These are phyloP conservation scores for Falco columbarius DNA, from an alignment of 2,797 vertebrate genomes.

Conservation along the genomic window DNA sequence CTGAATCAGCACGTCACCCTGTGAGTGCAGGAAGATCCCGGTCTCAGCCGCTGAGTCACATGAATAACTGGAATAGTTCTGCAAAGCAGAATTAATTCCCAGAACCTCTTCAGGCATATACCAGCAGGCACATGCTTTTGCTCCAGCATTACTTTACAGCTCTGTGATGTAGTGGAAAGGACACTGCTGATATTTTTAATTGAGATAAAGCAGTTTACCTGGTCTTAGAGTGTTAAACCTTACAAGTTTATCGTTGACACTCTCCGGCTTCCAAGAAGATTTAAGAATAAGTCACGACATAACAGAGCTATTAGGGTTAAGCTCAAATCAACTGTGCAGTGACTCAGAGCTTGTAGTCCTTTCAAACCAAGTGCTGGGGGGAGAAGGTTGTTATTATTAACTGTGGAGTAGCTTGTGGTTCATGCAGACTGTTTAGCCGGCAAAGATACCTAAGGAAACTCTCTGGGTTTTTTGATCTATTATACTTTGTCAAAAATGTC, in stretches of 20 bases:
- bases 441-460: not conserved
- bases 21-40: conserved; percentile 75
- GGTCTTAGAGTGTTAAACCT: conserved; percentile 16
- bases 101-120: conserved; percentile 77
- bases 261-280: conserved; percentile 56
- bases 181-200: not conserved
- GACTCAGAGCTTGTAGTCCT: conserved; percentile 62
- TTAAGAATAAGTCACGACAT: conserved; percentile 35
- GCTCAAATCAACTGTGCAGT: conserved; percentile 55
- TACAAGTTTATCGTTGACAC: conserved; percentile 34
- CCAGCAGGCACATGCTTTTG: conserved; percentile 71
- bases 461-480: not conserved
- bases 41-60: conserved; percentile 81
- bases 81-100: conserved; percentile 80
- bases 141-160: conserved; percentile 63
- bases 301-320: conserved; percentile 64
- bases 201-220: conserved; percentile 48
- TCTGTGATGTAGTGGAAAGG: conserved; percentile 43
- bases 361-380: conserved; percentile 47
- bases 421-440: not conserved
- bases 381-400: conserved; percentile 53
- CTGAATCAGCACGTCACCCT: conserved; percentile 78
- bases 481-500: not conserved
- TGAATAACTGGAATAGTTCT: conserved; percentile 83
- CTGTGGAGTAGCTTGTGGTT: conserved; percentile 26